phyloP scores from a whole-genome alignment of 2,113 vertebrate species.

The Pimephales promelas region DNA sequence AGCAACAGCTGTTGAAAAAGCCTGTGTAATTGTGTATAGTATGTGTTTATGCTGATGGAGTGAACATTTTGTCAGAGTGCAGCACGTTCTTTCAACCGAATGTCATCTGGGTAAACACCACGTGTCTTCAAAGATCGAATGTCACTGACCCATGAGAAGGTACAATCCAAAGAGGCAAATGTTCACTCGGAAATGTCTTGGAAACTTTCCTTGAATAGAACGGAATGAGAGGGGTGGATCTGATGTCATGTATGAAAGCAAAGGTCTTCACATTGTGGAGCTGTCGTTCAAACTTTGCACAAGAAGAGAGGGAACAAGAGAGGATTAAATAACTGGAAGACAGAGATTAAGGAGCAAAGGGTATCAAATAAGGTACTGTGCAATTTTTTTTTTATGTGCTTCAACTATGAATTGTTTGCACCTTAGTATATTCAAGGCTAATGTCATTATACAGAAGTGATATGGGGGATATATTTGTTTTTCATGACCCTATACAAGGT shows the following conservation, averaged over 20 bases:
- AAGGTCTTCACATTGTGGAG: constrained; percentile 3
- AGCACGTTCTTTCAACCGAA: not conserved
- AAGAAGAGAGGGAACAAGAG: not conserved
- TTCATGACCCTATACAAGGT: too few species aligned
- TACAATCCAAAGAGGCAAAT: not conserved
- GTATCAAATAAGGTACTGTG: constrained; percentile 1
- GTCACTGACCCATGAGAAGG: not conserved
- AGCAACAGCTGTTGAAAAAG: constrained; percentile 4
- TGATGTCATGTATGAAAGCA: constrained; percentile 10
- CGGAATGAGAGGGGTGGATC: not conserved
- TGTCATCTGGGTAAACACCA: constrained; percentile 10
- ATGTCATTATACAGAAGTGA: not conserved
- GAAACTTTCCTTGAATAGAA: constrained; percentile 36
- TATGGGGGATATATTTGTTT: too few species aligned
- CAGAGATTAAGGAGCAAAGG: not conserved
- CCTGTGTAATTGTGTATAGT: not conserved
- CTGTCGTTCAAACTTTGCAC: not conserved
- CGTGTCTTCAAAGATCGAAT: constrained; percentile 12
- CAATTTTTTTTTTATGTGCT: not conserved
- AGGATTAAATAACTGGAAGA: not conserved
- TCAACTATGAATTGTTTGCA: not conserved
- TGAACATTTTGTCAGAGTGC: constrained; percentile 23
- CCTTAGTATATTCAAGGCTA: too few species aligned
- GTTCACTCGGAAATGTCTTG: not conserved
- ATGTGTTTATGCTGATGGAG: not conserved